Conservation (phyloP, 30 jellyfish, hydroid and myxozoan genomes). For the Pseudorhiza aurosa region DNA sequence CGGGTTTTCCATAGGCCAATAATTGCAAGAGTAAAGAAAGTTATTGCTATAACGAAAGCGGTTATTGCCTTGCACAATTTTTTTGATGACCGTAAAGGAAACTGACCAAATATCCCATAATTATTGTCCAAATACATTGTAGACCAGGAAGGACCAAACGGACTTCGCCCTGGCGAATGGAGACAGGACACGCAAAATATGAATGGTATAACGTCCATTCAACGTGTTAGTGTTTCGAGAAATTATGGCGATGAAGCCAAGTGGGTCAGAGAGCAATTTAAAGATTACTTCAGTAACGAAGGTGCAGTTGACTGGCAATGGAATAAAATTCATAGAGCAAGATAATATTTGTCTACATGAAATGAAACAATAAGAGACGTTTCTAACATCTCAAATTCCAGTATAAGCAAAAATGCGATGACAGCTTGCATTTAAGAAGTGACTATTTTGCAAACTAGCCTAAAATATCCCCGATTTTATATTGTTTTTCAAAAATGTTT, state of each 20-base stretch:
- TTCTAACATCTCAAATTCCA: neutral
- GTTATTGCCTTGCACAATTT: constrained; percentile 67
- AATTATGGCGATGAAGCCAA: constrained; percentile 56
- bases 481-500: too few relatives aligned
- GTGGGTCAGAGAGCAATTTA: constrained; percentile 24
- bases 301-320: constrained; percentile 73
- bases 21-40: constrained; percentile 33
- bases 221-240: constrained; percentile 23
- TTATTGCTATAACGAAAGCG: constrained; percentile 11
- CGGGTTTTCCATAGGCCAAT: constrained; percentile 66
- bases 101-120: neutral
- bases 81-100: constrained; percentile 21
- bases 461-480: too few relatives aligned
- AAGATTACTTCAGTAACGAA: constrained; percentile 52
- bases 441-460: too few relatives aligned
- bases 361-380: neutral
- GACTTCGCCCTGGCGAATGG: constrained; percentile 50
- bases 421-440: too few relatives aligned
- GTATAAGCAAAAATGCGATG: too few relatives aligned
- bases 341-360: too few relatives aligned
- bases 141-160: constrained; percentile 46
- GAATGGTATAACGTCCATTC: constrained; percentile 14
- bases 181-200: constrained; percentile 37
- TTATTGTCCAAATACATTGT: constrained; percentile 34
- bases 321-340: constrained; percentile 33